Evolutionary conservation across 2,888 invertebrate species (phyloP).

Genomic region (Lasius fuliginosus): DNA sequence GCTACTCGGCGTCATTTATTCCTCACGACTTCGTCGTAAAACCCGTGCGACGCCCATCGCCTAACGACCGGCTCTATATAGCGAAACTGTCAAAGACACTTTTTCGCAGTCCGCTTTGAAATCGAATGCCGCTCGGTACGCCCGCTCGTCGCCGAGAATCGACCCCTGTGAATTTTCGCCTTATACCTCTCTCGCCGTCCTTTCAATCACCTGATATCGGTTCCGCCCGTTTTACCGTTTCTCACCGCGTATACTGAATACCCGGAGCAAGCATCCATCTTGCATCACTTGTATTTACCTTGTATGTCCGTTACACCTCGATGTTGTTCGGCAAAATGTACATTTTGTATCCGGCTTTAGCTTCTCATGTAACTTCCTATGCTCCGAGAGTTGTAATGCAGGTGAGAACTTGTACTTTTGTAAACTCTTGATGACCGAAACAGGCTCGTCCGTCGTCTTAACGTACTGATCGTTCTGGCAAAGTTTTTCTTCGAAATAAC

Average conservation of each 20-base stretch:
- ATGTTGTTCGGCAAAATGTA: not conserved
- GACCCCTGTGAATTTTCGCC: slow-evolving; percentile 30
- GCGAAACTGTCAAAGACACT: slow-evolving; percentile 15
- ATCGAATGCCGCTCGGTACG: slow-evolving; percentile 12
- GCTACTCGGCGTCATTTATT: slow-evolving; percentile 47
- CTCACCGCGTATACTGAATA: not conserved
- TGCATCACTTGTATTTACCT: not conserved
- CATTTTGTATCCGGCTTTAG: not conserved
- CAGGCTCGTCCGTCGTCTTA: not conserved
- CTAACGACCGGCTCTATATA: slow-evolving; percentile 22
- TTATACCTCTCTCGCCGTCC: not conserved
- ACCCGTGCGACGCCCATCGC: slow-evolving; percentile 16
- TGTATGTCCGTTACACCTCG: not conserved
- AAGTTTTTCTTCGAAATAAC: not conserved
- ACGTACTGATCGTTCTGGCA: not conserved
- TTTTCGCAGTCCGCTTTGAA: slow-evolving; percentile 38
- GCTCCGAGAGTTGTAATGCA: not conserved
- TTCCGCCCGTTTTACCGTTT: not conserved
- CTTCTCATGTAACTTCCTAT: not conserved
- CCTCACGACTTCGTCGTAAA: slow-evolving; percentile 31
- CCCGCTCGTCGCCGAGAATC: not conserved
- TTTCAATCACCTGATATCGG: slow-evolving; percentile 40
- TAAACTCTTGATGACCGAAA: not conserved
- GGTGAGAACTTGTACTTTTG: not conserved
- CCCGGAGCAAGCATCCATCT: not conserved